These are phyloP conservation scores for Mythimna impura DNA, from an alignment of 2,888 invertebrate species.

Conservation along the genomic window DNA sequence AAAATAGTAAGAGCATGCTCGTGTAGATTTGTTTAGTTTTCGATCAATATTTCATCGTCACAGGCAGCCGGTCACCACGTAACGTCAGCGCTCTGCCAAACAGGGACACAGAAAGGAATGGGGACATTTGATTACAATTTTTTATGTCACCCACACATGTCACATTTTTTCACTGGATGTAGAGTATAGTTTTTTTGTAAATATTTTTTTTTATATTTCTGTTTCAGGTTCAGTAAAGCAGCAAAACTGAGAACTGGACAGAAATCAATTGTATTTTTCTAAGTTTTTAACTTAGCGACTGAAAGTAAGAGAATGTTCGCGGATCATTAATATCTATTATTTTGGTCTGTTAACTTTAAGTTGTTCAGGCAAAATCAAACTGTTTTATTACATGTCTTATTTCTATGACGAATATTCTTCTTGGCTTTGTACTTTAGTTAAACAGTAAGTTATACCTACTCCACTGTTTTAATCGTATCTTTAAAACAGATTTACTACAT, in stretches of 20 bases:
- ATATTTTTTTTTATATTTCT: not conserved
- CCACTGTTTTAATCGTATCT: no score
- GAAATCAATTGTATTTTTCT: no score
- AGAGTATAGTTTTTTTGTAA: not conserved
- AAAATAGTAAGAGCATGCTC: conserved; percentile 55
- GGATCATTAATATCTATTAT: not conserved
- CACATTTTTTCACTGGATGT: not conserved
- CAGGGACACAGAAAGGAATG: conserved; percentile 56
- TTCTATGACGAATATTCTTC: not conserved
- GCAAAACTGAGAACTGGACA: not conserved
- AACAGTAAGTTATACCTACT: no score
- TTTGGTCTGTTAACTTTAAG: not conserved
- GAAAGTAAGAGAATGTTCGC: not conserved
- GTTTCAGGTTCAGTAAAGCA: not conserved
- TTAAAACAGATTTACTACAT: no score
- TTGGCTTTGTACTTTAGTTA: not conserved
- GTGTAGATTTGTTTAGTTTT: conserved; percentile 79
- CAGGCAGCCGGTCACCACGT: conserved; percentile 79
- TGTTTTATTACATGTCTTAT: not conserved
- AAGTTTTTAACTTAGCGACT: no score
- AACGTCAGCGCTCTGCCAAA: conserved; percentile 71
- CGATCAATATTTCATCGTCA: conserved; percentile 84
- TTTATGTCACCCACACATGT: conserved; percentile 20
- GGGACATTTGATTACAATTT: conserved; percentile 38
- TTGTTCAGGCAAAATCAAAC: not conserved